Evolutionary conservation across 2,888 invertebrate genomes (phyloP), one percentile per base, ranked within the genome.

Genomic region (Sipha maydis): DNA sequence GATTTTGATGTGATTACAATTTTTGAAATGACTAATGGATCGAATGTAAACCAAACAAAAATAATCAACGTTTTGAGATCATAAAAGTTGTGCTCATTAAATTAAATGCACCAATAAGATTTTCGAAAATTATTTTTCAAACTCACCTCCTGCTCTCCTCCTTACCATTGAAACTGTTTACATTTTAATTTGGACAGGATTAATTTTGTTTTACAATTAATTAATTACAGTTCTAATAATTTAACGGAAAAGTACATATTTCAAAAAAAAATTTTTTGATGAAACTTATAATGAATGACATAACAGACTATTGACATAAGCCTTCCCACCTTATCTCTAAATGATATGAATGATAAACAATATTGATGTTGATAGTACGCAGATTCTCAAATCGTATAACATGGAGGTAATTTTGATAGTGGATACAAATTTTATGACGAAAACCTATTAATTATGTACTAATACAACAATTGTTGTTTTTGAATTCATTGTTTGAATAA

Each of bases 281-380:
- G 14, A 79, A 9, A 79, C 25, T 34, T 56, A 25, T 31, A 34
- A 28, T 56, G 14, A 79, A 25, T 61, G 34, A 56, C 25, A 25
- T 61, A 61, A 61, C 61, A 8, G 61, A 61, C 25, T 25, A 61
- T 61, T 61, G 61, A 61, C 61, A 25, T 61, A 61, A 61, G 25
- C 0, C 61, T 25, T 61, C 21, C 25, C 25, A 21, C 25, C 25
- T 61, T 61, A 61, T 61, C 61, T 25, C 61, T 25, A 56, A 79
- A 61, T 79, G 79, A 61, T 79, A 79, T 25, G 79, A 79, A 79
- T 79, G 79, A 79, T 79, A 79, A 79, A 34, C 5, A 79, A 3
- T 79, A 79, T 79, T 56, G 31, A 79, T 56, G 38, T 48, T 48
- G 48, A 48, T 48, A 48, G 48, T 48, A 48, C 48, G 48, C 14